Conservation (phyloP, 2,113 vertebrate genomes). For the Miniopterus natalensis region DNA sequence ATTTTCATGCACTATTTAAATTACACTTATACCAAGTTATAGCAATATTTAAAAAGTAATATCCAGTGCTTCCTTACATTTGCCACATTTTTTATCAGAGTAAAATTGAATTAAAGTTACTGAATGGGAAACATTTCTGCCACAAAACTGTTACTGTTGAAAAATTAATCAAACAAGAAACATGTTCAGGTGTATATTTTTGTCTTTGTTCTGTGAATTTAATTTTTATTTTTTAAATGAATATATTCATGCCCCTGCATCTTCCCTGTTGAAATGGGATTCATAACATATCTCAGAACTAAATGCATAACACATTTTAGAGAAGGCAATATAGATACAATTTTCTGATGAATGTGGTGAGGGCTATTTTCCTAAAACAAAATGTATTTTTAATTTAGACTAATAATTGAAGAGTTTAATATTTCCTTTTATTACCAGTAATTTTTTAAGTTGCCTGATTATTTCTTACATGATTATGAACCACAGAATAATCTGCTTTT, state of each 20-base stretch:
- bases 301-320: slow-evolving; percentile 35
- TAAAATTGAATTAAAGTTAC: slow-evolving; percentile 72
- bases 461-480: neutral
- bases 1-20: slow-evolving; percentile 78
- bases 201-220: slow-evolving; percentile 63
- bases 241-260: slow-evolving; percentile 8
- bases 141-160: slow-evolving; percentile 58
- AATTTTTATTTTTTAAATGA: slow-evolving; percentile 69
- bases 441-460: neutral
- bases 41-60: slow-evolving; percentile 72
- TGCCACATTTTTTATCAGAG: slow-evolving; percentile 58
- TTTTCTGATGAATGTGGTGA: slow-evolving; percentile 48
- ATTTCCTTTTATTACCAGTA: neutral
- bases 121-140: slow-evolving; percentile 67
- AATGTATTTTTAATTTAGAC: slow-evolving; percentile 21
- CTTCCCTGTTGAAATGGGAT: slow-evolving; percentile 39
- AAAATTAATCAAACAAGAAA: slow-evolving; percentile 76
- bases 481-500: neutral
- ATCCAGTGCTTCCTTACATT: slow-evolving; percentile 50
- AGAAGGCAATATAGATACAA: slow-evolving; percentile 34
- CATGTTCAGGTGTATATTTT: slow-evolving; percentile 56
- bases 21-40: slow-evolving; percentile 62
- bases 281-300: slow-evolving; percentile 47
- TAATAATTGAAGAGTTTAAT: slow-evolving; percentile 40
- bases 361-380: slow-evolving; percentile 35